Base-by-base conservation (phyloP, 2,888 invertebrate species). In the Dolomedes plantarius region DNA sequence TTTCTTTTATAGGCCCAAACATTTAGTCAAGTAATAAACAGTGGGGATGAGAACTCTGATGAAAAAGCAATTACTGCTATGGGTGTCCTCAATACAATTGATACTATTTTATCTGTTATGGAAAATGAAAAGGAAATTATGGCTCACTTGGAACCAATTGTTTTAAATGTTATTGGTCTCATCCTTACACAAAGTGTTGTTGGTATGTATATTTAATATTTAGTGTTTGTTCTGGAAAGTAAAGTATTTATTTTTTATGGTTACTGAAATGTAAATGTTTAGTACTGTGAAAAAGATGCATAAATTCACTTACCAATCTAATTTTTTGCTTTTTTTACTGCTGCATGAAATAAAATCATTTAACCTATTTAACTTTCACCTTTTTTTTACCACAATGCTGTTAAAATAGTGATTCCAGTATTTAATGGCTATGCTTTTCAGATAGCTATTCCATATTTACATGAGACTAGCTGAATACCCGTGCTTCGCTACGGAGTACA, bases 11-110 rank as follows among this genome's bases (percentile, higher is more conserved):
- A 88, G 88, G 89, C 88, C 9, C 82, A 86, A 67, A 89, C 89
- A 16, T 89, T 89, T 62, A 82, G 78, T 39, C 87, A 89, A 46
- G 85, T 89, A 0, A 65, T 89, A 1, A 77, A 87, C 41, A 89
- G 69, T 5, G 89, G 89, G 56, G 92, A 86, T 23, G 89, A 90
- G 0, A 91, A 91, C 89, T 95, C 96, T 0, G 98, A 98, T 90
- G 98, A 99, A 91, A 98, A 97, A 91, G 97, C 98, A 7, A 97
- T 99, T 78, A 96, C 98, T 0, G 98, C 98, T 0, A 98, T 99
- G 96, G 98, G 98, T 28, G 93, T 99, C 36, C 93, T 99, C 13
- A 98, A 96, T 91, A 98, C 99, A 1, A 96, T 99, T 92, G 98
- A 99, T 92, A 98, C 97, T 0, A 93, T 99, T 41, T 93, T 99